Base-by-base conservation (phyloP, 2,797 vertebrate genomes). In the Acanthis flammea region DNA sequence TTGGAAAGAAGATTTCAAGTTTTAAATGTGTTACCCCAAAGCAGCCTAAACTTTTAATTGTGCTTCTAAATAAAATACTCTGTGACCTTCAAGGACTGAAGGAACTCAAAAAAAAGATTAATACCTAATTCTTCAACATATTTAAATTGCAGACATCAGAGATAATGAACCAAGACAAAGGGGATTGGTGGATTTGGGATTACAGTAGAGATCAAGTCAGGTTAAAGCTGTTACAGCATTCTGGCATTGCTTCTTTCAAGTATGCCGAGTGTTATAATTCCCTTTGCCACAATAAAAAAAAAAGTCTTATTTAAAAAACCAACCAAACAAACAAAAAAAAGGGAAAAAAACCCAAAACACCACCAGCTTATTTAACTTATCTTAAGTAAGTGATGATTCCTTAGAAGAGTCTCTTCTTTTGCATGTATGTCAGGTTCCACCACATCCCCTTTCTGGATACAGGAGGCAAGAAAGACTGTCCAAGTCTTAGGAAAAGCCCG, bases 171-270 rank as follows among this genome's bases (percentile, higher is more conserved):
- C 97, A 97, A 92, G 95, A 97, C 97, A 98, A 98, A 98, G 97
- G 95, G 97, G 98, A 98, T 98, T 98, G 98, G 51, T 30, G 92
- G 96, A 96, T 97, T 97, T 96, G 96, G 98, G 98, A 98, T 98
- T 98, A 98, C 91, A 97, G 87, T 30, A 91, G 50, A 92, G 94
- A 96, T 97, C 96, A 97, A 91, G 91, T 88, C 96, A 92, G 96
- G 95, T 97, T 96, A 96, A 96, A 92, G 79, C 82, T 86, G 89
- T 92, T 95, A 93, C 85, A 94, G 87, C 67, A 86, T 47, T 85
- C 80, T 78, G 61, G 78, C 79, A 92, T 77, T 66, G 83, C 63
- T 63, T 86, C 85, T 84, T 83, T 41, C 76, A 91, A 79, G 44
- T 45, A 82, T 5, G 7, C 14, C 21, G 4, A 88, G 35, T 33